A percentile compares a stretch with the other conserved stretches of the same genome.
These are phyloP conservation scores for Brenthis ino DNA, from an alignment of 2,888 invertebrate genomes.

Conservation along the genomic window DNA sequence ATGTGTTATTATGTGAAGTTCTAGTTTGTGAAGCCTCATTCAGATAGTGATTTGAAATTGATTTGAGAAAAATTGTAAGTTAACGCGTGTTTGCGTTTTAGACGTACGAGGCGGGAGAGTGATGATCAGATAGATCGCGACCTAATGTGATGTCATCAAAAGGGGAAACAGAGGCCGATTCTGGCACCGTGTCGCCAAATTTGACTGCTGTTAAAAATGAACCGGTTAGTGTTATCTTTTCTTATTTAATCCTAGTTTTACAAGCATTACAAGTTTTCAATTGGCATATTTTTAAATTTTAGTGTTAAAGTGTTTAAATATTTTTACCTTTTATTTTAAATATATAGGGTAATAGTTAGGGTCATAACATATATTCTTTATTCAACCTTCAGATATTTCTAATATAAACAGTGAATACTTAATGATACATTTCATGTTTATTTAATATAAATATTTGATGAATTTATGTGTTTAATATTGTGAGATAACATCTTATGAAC, in stretches of 20 bases:
- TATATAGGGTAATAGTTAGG: too few species aligned
- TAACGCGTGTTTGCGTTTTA: slow-evolving; percentile 56
- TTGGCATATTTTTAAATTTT: background rate
- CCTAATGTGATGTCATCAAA: slow-evolving; percentile 82
- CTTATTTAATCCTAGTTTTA: background rate
- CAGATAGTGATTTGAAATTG: slow-evolving; percentile 37
- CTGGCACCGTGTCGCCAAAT: slow-evolving; percentile 80
- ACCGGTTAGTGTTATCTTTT: slow-evolving; percentile 61
- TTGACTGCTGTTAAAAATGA: slow-evolving; percentile 73
- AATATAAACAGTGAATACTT: too few species aligned
- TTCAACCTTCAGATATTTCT: too few species aligned
- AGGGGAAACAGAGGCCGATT: slow-evolving; percentile 82
- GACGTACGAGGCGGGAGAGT: slow-evolving; percentile 75
- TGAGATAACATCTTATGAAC: too few species aligned
- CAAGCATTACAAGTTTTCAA: background rate
- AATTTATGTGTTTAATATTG: too few species aligned
- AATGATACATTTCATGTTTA: too few species aligned
- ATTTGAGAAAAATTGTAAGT: slow-evolving; percentile 29
- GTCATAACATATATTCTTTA: too few species aligned
- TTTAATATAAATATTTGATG: too few species aligned
- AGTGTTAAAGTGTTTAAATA: background rate
- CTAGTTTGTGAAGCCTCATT: slow-evolving; percentile 46
- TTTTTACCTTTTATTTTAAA: too few species aligned
- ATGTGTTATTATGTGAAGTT: slow-evolving; percentile 64
- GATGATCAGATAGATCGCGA: slow-evolving; percentile 75